These are phyloP conservation scores for Drosophila paucipuncta DNA, from an alignment of 2,888 invertebrate genomes.

Conservation along the genomic window DNA sequence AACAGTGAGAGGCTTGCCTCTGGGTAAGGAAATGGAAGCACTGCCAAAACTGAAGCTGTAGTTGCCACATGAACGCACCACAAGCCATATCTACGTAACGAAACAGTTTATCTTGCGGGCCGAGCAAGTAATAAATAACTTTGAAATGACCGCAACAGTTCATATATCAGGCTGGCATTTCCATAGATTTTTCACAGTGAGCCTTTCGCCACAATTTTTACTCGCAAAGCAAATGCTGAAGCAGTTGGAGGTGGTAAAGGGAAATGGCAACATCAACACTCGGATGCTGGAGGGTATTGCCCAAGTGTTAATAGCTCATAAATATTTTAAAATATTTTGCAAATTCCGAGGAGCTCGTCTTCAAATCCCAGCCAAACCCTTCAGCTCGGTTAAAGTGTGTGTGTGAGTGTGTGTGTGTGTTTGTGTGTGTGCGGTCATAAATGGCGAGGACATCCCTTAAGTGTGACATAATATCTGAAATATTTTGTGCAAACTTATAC, in stretches of 20 bases:
- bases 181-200: slow-evolving; percentile 50
- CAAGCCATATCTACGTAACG: slow-evolving; percentile 40
- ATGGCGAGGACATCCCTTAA: slow-evolving; percentile 74
- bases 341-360: slow-evolving; percentile 63
- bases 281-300: slow-evolving; percentile 54
- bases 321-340: slow-evolving; percentile 81
- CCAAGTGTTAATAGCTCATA: slow-evolving; percentile 81
- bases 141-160: slow-evolving; percentile 69
- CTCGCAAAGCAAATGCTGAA: neutral
- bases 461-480: slow-evolving; percentile 81
- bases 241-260: slow-evolving; percentile 7
- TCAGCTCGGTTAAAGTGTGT: slow-evolving; percentile 1
- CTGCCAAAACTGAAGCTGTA: slow-evolving; percentile 4
- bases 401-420: neutral
- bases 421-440: slow-evolving; percentile 71
- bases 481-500: slow-evolving; percentile 79
- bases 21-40: neutral
- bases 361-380: slow-evolving; percentile 52
- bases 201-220: slow-evolving; percentile 25
- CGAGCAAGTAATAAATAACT: slow-evolving; percentile 62
- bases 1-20: neutral
- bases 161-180: slow-evolving; percentile 58
- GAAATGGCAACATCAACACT: slow-evolving; percentile 35
- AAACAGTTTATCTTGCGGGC: slow-evolving; percentile 51
- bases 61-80: slow-evolving; percentile 44